phyloP scores from a whole-genome alignment of 1,140 invertebrate genomes.

The Ceratina japonica region DNA sequence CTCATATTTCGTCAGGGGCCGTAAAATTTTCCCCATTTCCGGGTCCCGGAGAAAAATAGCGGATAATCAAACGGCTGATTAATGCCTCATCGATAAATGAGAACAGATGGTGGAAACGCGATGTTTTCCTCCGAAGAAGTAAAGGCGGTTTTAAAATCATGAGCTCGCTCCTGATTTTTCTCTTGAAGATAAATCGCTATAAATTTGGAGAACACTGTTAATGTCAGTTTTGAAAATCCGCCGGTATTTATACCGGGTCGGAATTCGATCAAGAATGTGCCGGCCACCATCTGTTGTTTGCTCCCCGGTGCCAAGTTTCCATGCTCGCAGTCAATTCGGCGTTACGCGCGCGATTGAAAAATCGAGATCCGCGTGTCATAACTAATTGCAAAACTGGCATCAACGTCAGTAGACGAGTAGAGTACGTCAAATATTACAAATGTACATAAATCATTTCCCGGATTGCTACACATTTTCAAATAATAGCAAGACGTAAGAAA shows the following conservation, averaged over 20 bases:
- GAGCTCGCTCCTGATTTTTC: not conserved
- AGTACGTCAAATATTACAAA: too few species aligned
- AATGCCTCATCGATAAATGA: not conserved
- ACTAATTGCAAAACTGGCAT: too few species aligned
- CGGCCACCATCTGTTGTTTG: conserved; percentile 51
- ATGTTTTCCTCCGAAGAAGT: not conserved
- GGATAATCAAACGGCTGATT: not conserved
- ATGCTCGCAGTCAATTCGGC: not conserved
- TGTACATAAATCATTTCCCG: too few species aligned
- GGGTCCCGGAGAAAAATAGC: not conserved
- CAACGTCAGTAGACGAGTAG: too few species aligned
- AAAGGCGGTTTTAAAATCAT: not conserved
- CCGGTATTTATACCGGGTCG: conserved; percentile 43
- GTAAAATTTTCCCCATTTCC: conserved; percentile 5
- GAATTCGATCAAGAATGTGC: conserved; percentile 49
- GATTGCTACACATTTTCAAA: too few species aligned
- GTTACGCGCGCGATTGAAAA: not conserved
- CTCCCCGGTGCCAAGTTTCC: conserved; percentile 10
- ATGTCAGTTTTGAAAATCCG: conserved; percentile 9
- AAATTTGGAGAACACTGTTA: not conserved
- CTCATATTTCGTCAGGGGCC: not conserved
- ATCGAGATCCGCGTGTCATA: too few species aligned
- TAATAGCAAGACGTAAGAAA: too few species aligned
- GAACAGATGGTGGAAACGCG: not conserved
- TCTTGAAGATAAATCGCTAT: not conserved